phyloP scores from a whole-genome alignment of 2,888 invertebrate species.

The Nymphalis urticae region DNA sequence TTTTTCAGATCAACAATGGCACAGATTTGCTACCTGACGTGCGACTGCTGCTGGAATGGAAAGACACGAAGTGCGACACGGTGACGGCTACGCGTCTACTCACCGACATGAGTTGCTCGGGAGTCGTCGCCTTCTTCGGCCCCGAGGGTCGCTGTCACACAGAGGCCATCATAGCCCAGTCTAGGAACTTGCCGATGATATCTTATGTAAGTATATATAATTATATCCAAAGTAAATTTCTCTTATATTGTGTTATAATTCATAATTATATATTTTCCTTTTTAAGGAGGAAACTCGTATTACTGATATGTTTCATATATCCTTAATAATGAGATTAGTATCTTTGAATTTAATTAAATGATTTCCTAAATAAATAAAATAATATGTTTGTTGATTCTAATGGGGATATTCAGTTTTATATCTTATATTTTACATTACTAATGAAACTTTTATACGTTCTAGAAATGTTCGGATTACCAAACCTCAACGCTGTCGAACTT shows the following conservation, averaged over 20 bases:
- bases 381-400: no score
- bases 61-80: slow-evolving; percentile 92
- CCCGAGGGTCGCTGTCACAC: slow-evolving; percentile 96
- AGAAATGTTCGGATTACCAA: slow-evolving; percentile 97
- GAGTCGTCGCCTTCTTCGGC: slow-evolving; percentile 96
- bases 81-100: slow-evolving; percentile 90
- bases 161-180: slow-evolving; percentile 96
- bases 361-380: no score
- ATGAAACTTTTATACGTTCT: slow-evolving; percentile 58
- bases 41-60: slow-evolving; percentile 87
- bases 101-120: slow-evolving; percentile 94
- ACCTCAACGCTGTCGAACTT: slow-evolving; percentile 94
- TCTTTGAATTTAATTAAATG: no score
- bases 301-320: no score
- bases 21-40: slow-evolving; percentile 87
- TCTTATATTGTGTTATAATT: no score
- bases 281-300: no score
- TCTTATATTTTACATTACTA: no score
- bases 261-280: no score
- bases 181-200: slow-evolving; percentile 97
- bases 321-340: no score
- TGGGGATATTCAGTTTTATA: no score
- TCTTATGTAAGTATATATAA: slow-evolving; percentile 89
- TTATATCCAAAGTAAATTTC: not conserved
- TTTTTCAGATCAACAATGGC: slow-evolving; percentile 86